A percentile compares a stretch with the other conserved stretches of the same genome.
Evolutionary conservation across 1,140 invertebrate species (phyloP).

Genomic region (Bombus difficillimus): DNA sequence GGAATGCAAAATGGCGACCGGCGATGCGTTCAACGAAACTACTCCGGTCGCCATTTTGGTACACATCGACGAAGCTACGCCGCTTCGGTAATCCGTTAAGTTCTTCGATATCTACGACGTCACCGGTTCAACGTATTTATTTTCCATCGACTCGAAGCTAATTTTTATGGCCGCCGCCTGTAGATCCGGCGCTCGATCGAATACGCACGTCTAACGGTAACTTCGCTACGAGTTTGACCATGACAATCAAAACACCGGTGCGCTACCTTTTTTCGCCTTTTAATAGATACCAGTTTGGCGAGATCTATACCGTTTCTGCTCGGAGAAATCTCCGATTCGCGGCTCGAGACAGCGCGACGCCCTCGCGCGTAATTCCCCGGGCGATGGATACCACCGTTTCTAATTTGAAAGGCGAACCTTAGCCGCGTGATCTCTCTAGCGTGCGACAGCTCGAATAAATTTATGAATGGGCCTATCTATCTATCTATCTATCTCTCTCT

Average conservation of each 20-base stretch:
- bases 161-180: constrained; percentile 17
- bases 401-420: constrained; percentile 16
- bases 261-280: constrained; percentile 36
- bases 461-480: constrained; percentile 37
- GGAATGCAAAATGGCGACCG: constrained; percentile 65
- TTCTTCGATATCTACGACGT: neutral
- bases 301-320: constrained; percentile 55
- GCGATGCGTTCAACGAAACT: constrained; percentile 56
- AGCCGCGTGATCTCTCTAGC: neutral
- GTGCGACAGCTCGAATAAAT: neutral
- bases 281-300: constrained; percentile 60
- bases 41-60: constrained; percentile 59
- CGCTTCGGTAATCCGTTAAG: constrained; percentile 35
- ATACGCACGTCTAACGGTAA: constrained; percentile 18
- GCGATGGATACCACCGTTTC: neutral
- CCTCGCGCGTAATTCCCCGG: constrained; percentile 41
- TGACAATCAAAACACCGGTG: constrained; percentile 30
- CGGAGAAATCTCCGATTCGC: constrained; percentile 67
- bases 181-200: neutral
- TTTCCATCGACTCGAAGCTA: neutral
- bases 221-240: constrained; percentile 23
- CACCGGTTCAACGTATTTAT: neutral
- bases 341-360: constrained; percentile 74
- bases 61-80: constrained; percentile 17
- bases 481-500: neutral